phyloP scores from a whole-genome alignment of 2,113 vertebrate genomes.

The Scopus umbretta region DNA sequence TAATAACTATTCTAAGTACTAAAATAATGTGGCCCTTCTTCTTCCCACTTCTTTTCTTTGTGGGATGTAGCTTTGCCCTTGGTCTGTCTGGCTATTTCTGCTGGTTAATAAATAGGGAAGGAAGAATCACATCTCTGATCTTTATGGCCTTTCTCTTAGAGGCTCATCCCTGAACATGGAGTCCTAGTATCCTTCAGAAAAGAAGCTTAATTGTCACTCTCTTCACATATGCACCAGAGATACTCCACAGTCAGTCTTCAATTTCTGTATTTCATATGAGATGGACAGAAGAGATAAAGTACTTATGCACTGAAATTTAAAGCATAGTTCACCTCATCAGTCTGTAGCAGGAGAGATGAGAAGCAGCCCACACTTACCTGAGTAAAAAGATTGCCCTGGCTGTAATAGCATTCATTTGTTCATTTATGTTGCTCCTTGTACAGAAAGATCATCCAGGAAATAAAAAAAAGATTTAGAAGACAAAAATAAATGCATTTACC shows the following conservation, averaged over 20 bases:
- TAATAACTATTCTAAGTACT: neutral
- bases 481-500: neutral
- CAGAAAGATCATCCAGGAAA: neutral
- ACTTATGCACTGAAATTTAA: neutral
- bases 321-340: neutral
- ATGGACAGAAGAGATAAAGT: neutral
- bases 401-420: neutral
- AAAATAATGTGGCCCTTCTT: neutral
- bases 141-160: neutral
- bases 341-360: neutral
- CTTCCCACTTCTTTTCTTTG: neutral
- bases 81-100: neutral
- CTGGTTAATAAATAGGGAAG: neutral
- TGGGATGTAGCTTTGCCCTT: neutral
- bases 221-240: neutral
- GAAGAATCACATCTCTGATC: neutral
- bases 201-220: neutral
- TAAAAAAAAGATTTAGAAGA: neutral
- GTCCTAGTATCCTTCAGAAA: neutral
- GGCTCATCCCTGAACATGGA: neutral
- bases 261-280: neutral
- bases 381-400: neutral
- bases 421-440: neutral
- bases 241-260: neutral
- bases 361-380: neutral